Evolutionary conservation across 2,888 invertebrate genomes (phyloP).

Genomic region (Timema podura): DNA sequence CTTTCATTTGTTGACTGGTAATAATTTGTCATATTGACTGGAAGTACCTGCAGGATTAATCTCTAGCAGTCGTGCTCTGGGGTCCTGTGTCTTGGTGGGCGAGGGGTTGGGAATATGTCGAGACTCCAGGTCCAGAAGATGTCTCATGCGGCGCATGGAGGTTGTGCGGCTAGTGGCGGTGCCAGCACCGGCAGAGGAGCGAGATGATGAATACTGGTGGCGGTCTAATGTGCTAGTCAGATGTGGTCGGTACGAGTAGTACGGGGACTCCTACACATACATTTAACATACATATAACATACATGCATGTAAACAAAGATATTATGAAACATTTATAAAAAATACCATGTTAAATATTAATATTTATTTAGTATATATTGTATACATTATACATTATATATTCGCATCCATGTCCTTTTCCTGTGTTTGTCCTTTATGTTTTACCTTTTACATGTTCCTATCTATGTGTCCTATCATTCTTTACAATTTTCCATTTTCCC

Average conservation of each 20-base stretch:
- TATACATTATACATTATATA: too few species aligned
- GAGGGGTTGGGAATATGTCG: conserved; percentile 37
- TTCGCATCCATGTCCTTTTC: too few species aligned
- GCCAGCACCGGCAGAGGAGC: conserved; percentile 34
- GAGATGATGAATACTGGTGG: conserved; percentile 51
- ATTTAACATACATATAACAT: too few species aligned
- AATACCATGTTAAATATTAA: too few species aligned
- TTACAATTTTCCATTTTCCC: too few species aligned
- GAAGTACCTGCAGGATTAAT: conserved; percentile 80
- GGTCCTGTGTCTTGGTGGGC: conserved; percentile 48
- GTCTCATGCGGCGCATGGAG: conserved; percentile 75
- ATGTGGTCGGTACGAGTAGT: conserved; percentile 55
- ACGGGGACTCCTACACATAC: conserved; percentile 24
- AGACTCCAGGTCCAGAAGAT: conserved; percentile 68
- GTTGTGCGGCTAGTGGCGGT: conserved; percentile 52
- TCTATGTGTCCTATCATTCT: too few species aligned
- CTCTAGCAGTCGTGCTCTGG: conserved; percentile 70
- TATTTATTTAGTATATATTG: too few species aligned
- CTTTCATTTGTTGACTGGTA: neutral
- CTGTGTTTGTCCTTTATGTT: too few species aligned
- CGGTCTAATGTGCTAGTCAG: conserved; percentile 66
- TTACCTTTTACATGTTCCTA: too few species aligned
- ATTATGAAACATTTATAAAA: too few species aligned
- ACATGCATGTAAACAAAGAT: too few species aligned
- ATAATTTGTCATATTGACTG: neutral